Evolutionary conservation across 2,888 invertebrate genomes (phyloP), one percentile per base, ranked within the genome.

Genomic region (Syrista parreyssii): DNA sequence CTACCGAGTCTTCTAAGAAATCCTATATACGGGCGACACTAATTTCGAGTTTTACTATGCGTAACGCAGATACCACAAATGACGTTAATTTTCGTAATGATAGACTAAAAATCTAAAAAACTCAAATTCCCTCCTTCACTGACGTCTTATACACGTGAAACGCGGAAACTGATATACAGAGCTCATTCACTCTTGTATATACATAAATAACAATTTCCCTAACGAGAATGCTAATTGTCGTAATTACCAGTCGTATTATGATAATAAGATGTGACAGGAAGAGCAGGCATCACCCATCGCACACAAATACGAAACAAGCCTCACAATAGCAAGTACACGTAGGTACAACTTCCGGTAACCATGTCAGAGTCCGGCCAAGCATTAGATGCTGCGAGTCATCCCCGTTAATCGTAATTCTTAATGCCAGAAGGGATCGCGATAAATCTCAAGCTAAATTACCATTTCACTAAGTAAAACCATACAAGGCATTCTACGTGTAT

Each of bases 201-300:
- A 80, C 80, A 80, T 83, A 83, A 84, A 83, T 81, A 83, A 84
- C 84, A 88, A 89, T 89, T 87, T 86, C 84, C 84, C 85, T 88
- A 88, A 90, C 89, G 86, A 87, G 83, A 85, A 87, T 89, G 83
- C 86, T 90, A 88, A 89, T 89, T 88, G 85, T 84, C 82, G 81
- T 88, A 85, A 89, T 88, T 87, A 88, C 82, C 79, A 75, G 73
- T 75, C 79, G 83, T 82, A 84, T 86, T 89, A 89, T 90, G 89
- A 83, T 89, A 88, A 89, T 89, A 86, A 86, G 87, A 85, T 87
- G 87, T 86, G 88, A 88, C 89, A 89, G 89, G 88, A 89, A 88
- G 84, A 80, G 82, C 76, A 79, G 73, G 73, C 36, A 40, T 55
- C 55, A 55, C 55, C 55, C 55, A 23, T 55, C 55, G 55, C 55